Percentiles rank a stretch among this genome's conserved stretches.
Evolutionary conservation across 2,113 vertebrate genomes (phyloP).

Genomic region (Hippopotamus amphibius): DNA sequence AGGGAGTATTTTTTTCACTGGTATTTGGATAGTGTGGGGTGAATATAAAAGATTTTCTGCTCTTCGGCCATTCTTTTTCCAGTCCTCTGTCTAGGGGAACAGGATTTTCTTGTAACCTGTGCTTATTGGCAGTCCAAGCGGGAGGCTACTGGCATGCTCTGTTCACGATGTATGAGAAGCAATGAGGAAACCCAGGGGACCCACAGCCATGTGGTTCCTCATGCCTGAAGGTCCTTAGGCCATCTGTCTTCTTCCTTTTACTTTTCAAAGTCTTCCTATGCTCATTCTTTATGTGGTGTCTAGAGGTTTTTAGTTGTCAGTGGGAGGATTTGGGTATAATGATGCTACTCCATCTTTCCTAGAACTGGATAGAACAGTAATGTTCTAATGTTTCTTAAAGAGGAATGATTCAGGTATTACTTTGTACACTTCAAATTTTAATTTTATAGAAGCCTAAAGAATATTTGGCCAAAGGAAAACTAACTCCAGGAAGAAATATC

Average conservation of each 20-base stretch:
- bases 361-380: neutral
- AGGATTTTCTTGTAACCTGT: neutral
- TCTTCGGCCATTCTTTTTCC: neutral
- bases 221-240: neutral
- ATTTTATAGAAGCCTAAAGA: constrained; percentile 10
- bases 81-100: neutral
- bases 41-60: neutral
- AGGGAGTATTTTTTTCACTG: neutral
- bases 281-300: constrained; percentile 8
- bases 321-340: neutral
- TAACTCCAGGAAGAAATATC: neutral
- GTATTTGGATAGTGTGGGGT: neutral
- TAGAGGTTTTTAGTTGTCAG: neutral
- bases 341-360: constrained; percentile 1
- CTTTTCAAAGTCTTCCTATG: constrained; percentile 55
- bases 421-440: neutral
- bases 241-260: constrained; percentile 43
- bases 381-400: neutral
- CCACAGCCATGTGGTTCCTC: neutral
- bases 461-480: constrained; percentile 8
- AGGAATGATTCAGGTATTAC: neutral
- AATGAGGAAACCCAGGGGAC: neutral
- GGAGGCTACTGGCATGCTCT: neutral
- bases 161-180: constrained; percentile 10
- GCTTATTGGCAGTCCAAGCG: neutral